Evolutionary conservation across 2,888 invertebrate genomes (phyloP), one percentile per base, ranked within the genome.

Genomic region (Leucophenga montana): DNA sequence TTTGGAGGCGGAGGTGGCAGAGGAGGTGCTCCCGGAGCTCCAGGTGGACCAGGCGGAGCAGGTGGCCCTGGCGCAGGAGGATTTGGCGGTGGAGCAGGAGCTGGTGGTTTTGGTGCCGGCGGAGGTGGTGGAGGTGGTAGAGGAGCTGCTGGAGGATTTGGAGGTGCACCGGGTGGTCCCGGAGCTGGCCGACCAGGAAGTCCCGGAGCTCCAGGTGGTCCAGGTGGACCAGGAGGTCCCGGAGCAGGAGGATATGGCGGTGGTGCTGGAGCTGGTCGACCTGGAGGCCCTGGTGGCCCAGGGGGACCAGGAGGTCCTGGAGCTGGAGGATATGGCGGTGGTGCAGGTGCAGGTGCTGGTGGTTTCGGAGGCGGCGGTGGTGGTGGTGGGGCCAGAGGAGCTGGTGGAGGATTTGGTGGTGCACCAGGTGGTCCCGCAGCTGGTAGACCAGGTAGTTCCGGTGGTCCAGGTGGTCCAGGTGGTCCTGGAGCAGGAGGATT

Each of bases 391-490:
- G 65, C 56, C 4, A 20, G 57, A 2, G 70, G 69, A 3, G 14
- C 11, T 1, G 66, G 61, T 20, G 67, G 62, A 0, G 76, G 76
- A 0, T 82, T 78, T 0, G 79, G 71, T 0, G 71, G 66, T 0
- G 76, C 70, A 0, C 71, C 76, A 0, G 75, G 61, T 8, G 62
- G 68, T 8, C 20, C 91, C n/a, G 70, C 69, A n/a, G 16, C 91
- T n/a, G 70, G 70, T 16, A 71, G 64, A 13, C 71, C 66, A 1
- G 66, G 31, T 8, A 56, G 66, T 20, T 16, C 57, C 1, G 68
- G 68, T 77, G 77, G 70, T 62, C 57, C 44, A 33, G 31, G 76
- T 74, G 27, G 67, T 56, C 75, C 76, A 0, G 75, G 61, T 1
- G 62, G 68, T 16, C 91, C 76, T 46, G 77, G 81, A 31, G 77